Evolutionary conservation across 1,140 invertebrate genomes (phyloP).

Genomic region (Drosophila bifasciata): DNA sequence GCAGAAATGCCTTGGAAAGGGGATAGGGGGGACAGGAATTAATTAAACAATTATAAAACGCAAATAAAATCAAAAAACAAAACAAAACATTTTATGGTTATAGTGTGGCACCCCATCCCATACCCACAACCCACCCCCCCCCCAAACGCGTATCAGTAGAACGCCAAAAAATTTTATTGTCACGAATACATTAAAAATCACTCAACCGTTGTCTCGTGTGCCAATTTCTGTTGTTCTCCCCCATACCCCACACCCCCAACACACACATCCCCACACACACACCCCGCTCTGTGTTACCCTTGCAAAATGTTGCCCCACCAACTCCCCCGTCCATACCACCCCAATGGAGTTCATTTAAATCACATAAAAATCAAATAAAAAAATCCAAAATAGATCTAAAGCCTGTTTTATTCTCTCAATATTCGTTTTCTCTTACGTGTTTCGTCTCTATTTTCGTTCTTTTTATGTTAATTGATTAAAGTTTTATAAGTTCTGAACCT

Average conservation of each 20-base stretch:
- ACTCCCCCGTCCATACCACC: neutral
- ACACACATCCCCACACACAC: too few species aligned
- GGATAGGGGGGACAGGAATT: constrained; percentile 14
- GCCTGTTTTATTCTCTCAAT: constrained; percentile 29
- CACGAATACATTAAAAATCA: constrained; percentile 80
- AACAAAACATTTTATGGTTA: constrained; percentile 67
- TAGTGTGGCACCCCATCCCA: constrained; percentile 16
- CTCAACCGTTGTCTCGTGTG: constrained; percentile 76
- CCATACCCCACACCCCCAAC: neutral
- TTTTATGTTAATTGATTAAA: constrained; percentile 56
- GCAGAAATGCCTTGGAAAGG: constrained; percentile 39
- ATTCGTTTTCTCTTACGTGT: constrained; percentile 25
- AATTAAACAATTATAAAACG: constrained; percentile 81
- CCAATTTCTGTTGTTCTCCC: constrained; percentile 48
- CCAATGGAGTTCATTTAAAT: constrained; percentile 65
- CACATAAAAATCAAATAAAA: constrained; percentile 66
- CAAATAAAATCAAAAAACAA: constrained; percentile 68
- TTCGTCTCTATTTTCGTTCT: constrained; percentile 14
- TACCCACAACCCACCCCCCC: too few species aligned
- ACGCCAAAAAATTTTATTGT: constrained; percentile 69
- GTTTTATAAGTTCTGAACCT: constrained; percentile 40
- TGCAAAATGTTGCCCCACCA: constrained; percentile 32
- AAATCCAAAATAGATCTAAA: constrained; percentile 31
- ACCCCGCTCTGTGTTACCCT: constrained; percentile 2
- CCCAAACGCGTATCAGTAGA: constrained; percentile 40